Evolutionary conservation across 2,113 vertebrate species (phyloP).

Genomic region (Otolemur garnettii): DNA sequence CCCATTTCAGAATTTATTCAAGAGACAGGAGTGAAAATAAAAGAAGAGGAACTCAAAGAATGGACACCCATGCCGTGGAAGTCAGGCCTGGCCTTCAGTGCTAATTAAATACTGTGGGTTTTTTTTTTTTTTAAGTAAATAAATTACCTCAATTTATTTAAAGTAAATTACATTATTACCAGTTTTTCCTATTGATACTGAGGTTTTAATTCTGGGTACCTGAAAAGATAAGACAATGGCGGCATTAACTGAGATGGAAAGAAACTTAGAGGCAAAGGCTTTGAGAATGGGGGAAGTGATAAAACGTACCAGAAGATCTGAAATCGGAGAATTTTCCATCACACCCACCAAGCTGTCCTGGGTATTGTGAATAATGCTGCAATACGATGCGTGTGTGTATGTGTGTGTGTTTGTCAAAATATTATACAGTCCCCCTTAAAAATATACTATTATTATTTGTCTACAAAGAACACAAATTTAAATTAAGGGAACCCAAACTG

Average conservation of each 20-base stretch:
- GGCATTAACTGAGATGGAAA: neutral
- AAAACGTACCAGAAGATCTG: neutral
- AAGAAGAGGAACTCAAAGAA: neutral
- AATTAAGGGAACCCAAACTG: neutral
- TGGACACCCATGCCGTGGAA: neutral
- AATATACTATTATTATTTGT: neutral
- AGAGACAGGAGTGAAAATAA: neutral
- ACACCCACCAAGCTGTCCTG: neutral
- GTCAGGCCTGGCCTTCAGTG: neutral
- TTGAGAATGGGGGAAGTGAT: neutral
- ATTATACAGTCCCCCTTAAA: neutral
- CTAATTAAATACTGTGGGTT: neutral
- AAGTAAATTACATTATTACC: neutral
- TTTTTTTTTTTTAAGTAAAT: neutral
- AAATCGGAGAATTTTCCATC: slow-evolving; percentile 16
- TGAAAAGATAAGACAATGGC: neutral
- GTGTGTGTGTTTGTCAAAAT: neutral
- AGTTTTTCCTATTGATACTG: neutral
- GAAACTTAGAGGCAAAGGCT: neutral
- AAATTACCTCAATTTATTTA: slow-evolving; percentile 8
- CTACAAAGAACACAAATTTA: neutral
- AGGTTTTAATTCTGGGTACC: neutral
- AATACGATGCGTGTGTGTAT: neutral
- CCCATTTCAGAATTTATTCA: neutral
- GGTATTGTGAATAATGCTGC: neutral